Conservation (phyloP, 1,140 invertebrate species). For the Harpegnathos saltator region DNA sequence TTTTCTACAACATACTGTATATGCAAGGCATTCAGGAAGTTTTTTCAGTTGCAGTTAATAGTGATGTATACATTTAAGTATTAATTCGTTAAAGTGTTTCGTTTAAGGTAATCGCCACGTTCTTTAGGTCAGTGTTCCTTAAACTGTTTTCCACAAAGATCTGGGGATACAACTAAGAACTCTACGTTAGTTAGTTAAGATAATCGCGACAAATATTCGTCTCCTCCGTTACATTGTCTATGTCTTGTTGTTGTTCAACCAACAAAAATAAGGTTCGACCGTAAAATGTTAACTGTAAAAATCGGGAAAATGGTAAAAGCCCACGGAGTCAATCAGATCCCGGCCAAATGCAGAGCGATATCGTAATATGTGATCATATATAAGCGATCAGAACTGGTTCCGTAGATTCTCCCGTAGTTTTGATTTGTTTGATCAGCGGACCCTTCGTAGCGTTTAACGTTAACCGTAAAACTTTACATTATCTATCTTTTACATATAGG, state of each 20-base stretch:
- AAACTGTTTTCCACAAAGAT: conserved; percentile 26
- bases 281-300: conserved; percentile 18
- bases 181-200: conserved; percentile 49
- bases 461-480: conserved; percentile 46
- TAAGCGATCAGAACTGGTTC: too few relatives aligned
- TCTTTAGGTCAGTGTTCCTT: conserved; percentile 53
- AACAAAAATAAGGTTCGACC: conserved; percentile 36
- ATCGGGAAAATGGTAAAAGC: not conserved
- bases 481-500: conserved; percentile 39
- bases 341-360: not conserved
- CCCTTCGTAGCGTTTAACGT: not conserved
- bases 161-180: conserved; percentile 52
- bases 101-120: conserved; percentile 55
- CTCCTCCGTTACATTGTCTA: conserved; percentile 8
- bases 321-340: not conserved
- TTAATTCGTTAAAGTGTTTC: conserved; percentile 39
- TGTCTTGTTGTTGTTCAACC: conserved; percentile 15
- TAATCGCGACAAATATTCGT: conserved; percentile 54
- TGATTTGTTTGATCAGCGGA: too few relatives aligned
- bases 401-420: too few relatives aligned
- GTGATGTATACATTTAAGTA: conserved; percentile 66
- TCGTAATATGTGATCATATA: too few relatives aligned
- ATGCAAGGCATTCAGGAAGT: conserved; percentile 59
- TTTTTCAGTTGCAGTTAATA: conserved; percentile 56
- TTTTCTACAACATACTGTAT: conserved; percentile 58